Base-by-base conservation (phyloP, 2,113 vertebrate genomes). In the Rynchops niger region DNA sequence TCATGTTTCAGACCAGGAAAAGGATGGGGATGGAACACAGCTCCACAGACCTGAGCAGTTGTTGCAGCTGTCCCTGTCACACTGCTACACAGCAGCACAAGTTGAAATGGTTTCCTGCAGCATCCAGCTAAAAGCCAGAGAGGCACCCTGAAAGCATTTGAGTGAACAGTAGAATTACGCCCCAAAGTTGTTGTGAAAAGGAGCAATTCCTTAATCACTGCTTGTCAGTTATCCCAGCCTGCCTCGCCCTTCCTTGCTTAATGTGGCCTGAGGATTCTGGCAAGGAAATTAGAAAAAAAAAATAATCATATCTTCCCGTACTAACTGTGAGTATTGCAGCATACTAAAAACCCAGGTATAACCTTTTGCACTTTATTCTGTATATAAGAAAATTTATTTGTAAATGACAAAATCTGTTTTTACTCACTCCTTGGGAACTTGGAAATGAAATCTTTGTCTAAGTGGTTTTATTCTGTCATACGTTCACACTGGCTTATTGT, bases 1-100 rank as follows among this genome's bases (percentile, higher is more conserved):
- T 77, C 82, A 53, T 93, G 45, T 82, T 97, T 95, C 62, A 87
- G 62, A n/a, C 8, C 66, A 86, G 86, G 74, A 93, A 82, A 77
- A 58, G 70, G 69, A 89, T 11, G 32, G 72, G 69, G 40, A 92
- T 7, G 2, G 43, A 79, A 32, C 30, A 38, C 42, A 80, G 66
- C 50, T 30, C 32, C 56, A 53, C 15, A 80, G 94, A 69, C 6
- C 53, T 6, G 19, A 78, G 69, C 62, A 65, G 82, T 65, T 66
- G 74, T 19, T 59, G 30, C 77, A 67, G 80, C 72, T 92, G 61
- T 34, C 65, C 58, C 71, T 61, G 66, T 49, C 90, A 85, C 52
- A 25, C 55, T 40, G 53, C 49, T 79, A 42, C 29, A 38, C 32
- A 20, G 9, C 58, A 73, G 88, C 40, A 43, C 65, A 52, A 77